Conservation (phyloP, 1,140 invertebrate species). For the Sarcophaga peregrina region DNA sequence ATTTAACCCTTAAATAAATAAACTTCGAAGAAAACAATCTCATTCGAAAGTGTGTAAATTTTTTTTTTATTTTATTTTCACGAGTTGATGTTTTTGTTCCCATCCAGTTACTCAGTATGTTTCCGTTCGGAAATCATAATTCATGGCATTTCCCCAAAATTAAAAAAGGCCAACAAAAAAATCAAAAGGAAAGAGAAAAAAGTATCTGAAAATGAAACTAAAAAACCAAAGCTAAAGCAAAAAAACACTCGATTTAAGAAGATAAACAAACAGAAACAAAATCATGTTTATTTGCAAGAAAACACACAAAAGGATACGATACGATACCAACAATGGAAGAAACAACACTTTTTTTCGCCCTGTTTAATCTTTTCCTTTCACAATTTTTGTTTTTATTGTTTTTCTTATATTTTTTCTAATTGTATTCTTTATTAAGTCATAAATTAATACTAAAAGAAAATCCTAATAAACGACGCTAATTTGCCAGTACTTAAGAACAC, state of each 20-base stretch:
- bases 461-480: slow-evolving; percentile 47
- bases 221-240: slow-evolving; percentile 23
- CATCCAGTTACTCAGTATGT: slow-evolving; percentile 50
- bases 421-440: slow-evolving; percentile 45
- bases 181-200: slow-evolving; percentile 15
- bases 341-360: slow-evolving; percentile 33
- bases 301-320: slow-evolving; percentile 37
- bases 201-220: slow-evolving; percentile 29
- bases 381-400: neutral
- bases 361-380: slow-evolving; percentile 10
- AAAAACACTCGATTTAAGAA: slow-evolving; percentile 30
- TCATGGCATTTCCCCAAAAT: slow-evolving; percentile 49
- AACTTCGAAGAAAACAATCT: neutral
- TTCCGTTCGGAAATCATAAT: slow-evolving; percentile 66
- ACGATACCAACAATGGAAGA: neutral
- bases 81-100: slow-evolving; percentile 42
- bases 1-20: slow-evolving; percentile 26
- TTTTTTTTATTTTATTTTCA: slow-evolving; percentile 53
- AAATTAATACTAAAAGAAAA: slow-evolving; percentile 48
- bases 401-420: slow-evolving; percentile 9
- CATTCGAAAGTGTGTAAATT: slow-evolving; percentile 27
- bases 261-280: slow-evolving; percentile 34
- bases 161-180: neutral
- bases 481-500: slow-evolving; percentile 38
- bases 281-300: neutral